Percentiles rank a stretch among this genome's conserved stretches.
phyloP scores from a whole-genome alignment of 30 jellyfish, hydroid and myxozoan genomes.

The Catostylus mosaicus region DNA sequence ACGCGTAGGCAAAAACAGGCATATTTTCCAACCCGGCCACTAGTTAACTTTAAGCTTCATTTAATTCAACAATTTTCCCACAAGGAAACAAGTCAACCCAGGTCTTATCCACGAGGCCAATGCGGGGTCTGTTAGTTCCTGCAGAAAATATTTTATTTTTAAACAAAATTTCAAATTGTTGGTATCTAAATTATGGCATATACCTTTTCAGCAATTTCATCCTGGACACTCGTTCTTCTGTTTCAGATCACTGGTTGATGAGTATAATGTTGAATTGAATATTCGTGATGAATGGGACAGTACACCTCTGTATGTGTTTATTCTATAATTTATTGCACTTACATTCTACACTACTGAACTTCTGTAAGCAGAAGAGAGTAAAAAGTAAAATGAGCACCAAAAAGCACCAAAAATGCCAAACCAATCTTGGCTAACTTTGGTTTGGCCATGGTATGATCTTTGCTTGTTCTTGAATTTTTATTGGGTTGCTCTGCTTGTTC shows the following conservation, averaged over 20 bases:
- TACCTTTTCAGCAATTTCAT: neutral
- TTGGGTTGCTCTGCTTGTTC: neutral
- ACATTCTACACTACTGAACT: neutral
- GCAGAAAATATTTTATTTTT: no score
- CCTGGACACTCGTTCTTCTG: neutral
- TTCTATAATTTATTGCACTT: neutral
- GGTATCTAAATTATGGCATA: neutral
- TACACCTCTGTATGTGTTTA: slow-evolving; percentile 80
- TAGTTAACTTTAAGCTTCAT: no score
- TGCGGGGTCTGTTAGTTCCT: neutral
- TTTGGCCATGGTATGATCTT: neutral
- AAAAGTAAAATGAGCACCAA: neutral
- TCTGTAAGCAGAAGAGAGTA: neutral
- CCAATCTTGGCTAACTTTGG: no score
- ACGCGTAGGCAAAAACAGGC: no score
- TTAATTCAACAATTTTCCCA: neutral
- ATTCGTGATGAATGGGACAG: slow-evolving; percentile 91
- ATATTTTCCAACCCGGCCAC: no score
- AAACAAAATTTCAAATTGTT: neutral
- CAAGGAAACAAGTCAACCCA: neutral
- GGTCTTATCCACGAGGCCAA: neutral
- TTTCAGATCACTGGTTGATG: slow-evolving; percentile 64
- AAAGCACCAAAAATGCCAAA: no score
- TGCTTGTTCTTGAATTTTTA: neutral
- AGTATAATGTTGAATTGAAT: slow-evolving; percentile 56